These are phyloP conservation scores for Acanthopleura granulata DNA, from an alignment of 2,888 invertebrate genomes.

Conservation along the genomic window DNA sequence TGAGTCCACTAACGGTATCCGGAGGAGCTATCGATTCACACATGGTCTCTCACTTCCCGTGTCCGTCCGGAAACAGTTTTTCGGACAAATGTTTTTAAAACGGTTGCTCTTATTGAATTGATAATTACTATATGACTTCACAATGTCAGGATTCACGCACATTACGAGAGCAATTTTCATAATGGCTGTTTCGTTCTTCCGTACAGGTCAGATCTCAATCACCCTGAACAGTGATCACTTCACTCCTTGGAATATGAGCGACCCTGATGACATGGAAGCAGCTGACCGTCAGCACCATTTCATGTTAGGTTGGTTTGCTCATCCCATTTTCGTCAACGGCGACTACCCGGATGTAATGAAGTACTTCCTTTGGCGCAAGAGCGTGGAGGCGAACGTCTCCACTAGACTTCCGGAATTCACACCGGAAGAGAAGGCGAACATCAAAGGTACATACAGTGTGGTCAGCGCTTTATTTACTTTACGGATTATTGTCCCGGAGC, in stretches of 20 bases:
- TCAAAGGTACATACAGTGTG: conserved; percentile 47
- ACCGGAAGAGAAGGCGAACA: conserved; percentile 50
- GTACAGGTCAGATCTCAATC: conserved; percentile 50
- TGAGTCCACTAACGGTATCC: too few species aligned
- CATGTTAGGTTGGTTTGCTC: conserved; percentile 60
- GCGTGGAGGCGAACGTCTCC: conserved; percentile 23
- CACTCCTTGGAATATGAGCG: conserved; percentile 46
- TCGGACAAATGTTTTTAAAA: too few species aligned
- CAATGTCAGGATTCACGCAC: too few species aligned
- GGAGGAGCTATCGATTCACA: too few species aligned
- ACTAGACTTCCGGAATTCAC: conserved; percentile 60
- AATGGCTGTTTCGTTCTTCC: too few species aligned
- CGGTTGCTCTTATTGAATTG: too few species aligned
- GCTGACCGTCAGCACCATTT: conserved; percentile 49
- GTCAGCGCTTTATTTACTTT: too few species aligned
- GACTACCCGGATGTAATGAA: conserved; percentile 72
- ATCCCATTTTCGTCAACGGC: conserved; percentile 61
- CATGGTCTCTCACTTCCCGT: too few species aligned
- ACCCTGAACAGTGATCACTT: conserved; percentile 51
- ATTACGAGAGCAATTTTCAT: too few species aligned
- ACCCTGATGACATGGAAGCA: conserved; percentile 49
- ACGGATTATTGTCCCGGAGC: too few species aligned
- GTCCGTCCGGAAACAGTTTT: too few species aligned
- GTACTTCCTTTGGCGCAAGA: conserved; percentile 42
- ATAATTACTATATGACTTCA: too few species aligned